A percentile compares a stretch with the other conserved stretches of the same genome.
These are phyloP conservation scores for Podarcis lilfordi DNA, from an alignment of 2,797 vertebrate genomes.

Conservation along the genomic window DNA sequence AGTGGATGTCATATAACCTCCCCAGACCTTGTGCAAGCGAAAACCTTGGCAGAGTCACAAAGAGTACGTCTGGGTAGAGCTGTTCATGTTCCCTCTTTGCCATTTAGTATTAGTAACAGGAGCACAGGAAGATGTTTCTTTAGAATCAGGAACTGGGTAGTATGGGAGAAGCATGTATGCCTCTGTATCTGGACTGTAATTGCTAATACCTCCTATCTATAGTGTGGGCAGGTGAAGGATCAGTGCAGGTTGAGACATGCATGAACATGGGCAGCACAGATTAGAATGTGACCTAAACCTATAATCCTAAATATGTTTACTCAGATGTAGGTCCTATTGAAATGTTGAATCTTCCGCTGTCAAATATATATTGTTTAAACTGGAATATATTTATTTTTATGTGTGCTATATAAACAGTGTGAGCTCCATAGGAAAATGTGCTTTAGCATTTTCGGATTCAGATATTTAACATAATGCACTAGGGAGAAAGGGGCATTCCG, in stretches of 20 bases:
- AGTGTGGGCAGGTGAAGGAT: not conserved
- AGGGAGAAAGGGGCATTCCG: conserved; percentile 23
- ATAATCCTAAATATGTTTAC: not conserved
- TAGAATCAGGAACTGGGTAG: not conserved
- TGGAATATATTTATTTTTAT: not conserved
- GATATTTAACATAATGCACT: not conserved
- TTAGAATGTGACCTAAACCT: not conserved
- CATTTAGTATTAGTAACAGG: not conserved
- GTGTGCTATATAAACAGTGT: not conserved
- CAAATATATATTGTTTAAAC: not conserved
- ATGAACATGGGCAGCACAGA: not conserved
- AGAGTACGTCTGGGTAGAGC: not conserved
- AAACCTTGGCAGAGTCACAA: not conserved
- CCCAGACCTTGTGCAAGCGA: not conserved
- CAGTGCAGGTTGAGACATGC: not conserved
- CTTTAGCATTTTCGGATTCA: conserved; percentile 6
- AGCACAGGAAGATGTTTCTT: not conserved
- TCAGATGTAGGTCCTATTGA: not conserved
- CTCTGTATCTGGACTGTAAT: not conserved
- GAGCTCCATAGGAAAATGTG: not conserved
- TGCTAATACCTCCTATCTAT: not conserved
- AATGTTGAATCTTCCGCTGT: no score
- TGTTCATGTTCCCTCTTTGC: not conserved
- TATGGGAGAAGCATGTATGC: not conserved
- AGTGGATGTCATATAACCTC: no score